Conservation (phyloP, 2,888 invertebrate genomes). For the Ditula angustiorana region DNA sequence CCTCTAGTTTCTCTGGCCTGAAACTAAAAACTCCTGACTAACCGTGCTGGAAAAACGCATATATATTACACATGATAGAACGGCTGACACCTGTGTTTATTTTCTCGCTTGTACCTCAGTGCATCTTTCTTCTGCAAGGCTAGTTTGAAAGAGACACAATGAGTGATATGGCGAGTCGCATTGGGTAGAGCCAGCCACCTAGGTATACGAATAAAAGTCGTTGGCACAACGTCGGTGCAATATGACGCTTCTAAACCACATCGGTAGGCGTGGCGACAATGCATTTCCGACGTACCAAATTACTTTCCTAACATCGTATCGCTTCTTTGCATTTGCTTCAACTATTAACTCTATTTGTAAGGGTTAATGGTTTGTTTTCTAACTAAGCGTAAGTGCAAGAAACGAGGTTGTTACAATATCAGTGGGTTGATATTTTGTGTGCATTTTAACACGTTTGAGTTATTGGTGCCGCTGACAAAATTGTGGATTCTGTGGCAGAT, state of each 20-base stretch:
- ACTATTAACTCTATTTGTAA: background rate
- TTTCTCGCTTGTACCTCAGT: no score
- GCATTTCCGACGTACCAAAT: background rate
- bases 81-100: no score
- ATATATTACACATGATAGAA: no score
- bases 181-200: no score
- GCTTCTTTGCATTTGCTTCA: background rate
- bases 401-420: background rate
- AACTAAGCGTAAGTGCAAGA: background rate
- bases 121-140: no score
- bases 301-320: background rate
- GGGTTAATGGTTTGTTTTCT: background rate
- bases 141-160: no score
- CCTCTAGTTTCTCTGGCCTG: no score
- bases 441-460: conserved; percentile 1
- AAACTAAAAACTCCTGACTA: no score
- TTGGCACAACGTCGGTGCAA: conserved; percentile 4
- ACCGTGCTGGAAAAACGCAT: no score
- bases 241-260: conserved; percentile 1
- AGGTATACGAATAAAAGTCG: no score
- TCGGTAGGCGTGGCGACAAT: conserved; percentile 2
- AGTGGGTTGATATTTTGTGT: background rate
- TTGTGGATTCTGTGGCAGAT: background rate
- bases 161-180: no score
- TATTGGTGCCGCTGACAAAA: background rate